Conservation (phyloP, 2,888 invertebrate species). For the Arctia plantaginis region DNA sequence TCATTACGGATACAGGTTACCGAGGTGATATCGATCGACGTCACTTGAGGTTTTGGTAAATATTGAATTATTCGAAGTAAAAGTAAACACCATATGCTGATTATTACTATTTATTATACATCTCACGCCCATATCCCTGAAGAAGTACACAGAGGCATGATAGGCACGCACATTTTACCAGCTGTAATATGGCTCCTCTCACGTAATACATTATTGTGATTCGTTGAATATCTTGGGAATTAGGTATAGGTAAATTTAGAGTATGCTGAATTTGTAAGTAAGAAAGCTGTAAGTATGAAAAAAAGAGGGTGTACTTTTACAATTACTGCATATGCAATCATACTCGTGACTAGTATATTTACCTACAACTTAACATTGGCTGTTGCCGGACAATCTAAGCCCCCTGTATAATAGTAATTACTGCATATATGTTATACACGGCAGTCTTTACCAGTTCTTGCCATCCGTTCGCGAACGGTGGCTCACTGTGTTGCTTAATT, state of each 20-base stretch:
- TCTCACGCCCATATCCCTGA: not conserved
- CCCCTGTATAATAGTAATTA: no score
- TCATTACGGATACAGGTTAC: not conserved
- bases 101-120: not conserved
- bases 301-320: no score
- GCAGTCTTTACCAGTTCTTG: no score
- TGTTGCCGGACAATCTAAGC: no score
- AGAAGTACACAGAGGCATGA: not conserved
- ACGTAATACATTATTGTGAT: no score
- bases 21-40: constrained; percentile 4
- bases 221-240: not conserved
- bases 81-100: not conserved
- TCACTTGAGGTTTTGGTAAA: not conserved
- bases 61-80: not conserved
- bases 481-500: no score
- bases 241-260: not conserved
- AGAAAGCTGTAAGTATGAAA: not conserved
- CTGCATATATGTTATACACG: no score
- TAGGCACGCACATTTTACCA: not conserved
- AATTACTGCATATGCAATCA: no score
- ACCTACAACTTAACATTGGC: no score
- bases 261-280: not conserved
- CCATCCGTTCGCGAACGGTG: no score
- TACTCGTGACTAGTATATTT: no score
- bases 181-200: no score